These are phyloP conservation scores for Sycophila texana DNA, from an alignment of 2,888 invertebrate species.

Conservation along the genomic window DNA sequence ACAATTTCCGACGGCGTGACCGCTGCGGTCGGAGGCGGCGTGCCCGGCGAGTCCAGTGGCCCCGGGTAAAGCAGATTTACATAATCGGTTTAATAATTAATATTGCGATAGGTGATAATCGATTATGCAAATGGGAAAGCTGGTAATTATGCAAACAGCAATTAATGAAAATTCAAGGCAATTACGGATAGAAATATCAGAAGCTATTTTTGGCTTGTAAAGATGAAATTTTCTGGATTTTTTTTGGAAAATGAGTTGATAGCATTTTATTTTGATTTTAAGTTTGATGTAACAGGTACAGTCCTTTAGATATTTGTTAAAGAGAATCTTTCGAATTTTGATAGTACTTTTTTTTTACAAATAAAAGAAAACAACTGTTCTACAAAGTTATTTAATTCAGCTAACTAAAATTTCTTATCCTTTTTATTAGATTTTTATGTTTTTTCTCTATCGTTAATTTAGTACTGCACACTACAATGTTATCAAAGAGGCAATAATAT, in stretches of 20 bases:
- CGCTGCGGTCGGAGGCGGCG: background rate
- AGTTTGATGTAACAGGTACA: no score
- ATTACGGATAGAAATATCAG: conserved; percentile 44
- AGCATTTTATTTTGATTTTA: no score
- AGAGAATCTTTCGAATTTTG: no score
- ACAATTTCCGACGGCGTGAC: conserved; percentile 32
- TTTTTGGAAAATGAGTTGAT: background rate
- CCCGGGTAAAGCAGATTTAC: conserved; percentile 33
- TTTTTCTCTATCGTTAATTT: no score
- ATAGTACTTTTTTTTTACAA: no score
- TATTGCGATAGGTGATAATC: conserved; percentile 55
- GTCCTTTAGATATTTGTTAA: no score
- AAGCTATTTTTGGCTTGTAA: conserved; percentile 6
- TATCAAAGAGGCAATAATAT: no score
- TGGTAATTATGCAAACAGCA: conserved; percentile 54
- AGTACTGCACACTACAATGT: no score
- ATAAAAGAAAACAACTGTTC: no score
- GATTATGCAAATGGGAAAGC: conserved; percentile 53
- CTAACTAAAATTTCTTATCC: no score
- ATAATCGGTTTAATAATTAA: conserved; percentile 57
- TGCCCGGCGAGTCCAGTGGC: background rate
- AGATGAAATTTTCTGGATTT: background rate
- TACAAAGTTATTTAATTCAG: no score
- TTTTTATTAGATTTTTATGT: no score
- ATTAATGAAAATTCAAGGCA: conserved; percentile 54